Evolutionary conservation across 2,888 invertebrate species (phyloP).

Genomic region (Pterobdella sp.): DNA sequence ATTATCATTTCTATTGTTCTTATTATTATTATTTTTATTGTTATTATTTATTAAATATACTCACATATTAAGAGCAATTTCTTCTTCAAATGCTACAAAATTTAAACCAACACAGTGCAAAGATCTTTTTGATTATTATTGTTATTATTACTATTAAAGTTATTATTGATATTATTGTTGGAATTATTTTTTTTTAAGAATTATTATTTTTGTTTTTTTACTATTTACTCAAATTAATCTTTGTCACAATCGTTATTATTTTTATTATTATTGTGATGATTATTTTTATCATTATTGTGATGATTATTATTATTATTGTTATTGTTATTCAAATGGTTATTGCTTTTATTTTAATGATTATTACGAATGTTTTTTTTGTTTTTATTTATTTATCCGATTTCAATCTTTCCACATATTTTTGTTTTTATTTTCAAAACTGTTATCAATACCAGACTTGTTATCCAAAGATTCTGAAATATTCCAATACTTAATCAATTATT

Average conservation of each 20-base stretch:
- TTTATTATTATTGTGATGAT: not conserved
- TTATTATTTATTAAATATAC: too few species aligned
- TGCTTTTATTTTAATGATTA: not conserved
- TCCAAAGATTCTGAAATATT: not conserved
- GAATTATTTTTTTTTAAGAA: not conserved
- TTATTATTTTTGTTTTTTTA: not conserved
- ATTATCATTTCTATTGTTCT: too few species aligned
- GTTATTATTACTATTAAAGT: not conserved
- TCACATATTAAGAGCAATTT: too few species aligned
- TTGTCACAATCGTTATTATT: not conserved
- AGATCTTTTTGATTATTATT: too few species aligned
- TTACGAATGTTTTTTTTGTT: not conserved
- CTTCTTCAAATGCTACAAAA: too few species aligned
- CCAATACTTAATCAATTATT: not conserved
- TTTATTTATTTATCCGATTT: too few species aligned
- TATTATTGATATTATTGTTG: not conserved
- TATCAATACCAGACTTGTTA: not conserved
- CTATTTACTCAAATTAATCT: not conserved
- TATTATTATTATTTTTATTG: not conserved
- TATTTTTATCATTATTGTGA: not conserved
- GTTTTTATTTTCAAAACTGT: not conserved
- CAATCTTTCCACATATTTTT: too few species aligned
- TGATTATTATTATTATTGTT: not conserved
- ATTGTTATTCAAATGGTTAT: not conserved
- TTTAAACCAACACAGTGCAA: too few species aligned